Conservation (phyloP, 2,888 invertebrate species). For the Pollenia labialis region DNA sequence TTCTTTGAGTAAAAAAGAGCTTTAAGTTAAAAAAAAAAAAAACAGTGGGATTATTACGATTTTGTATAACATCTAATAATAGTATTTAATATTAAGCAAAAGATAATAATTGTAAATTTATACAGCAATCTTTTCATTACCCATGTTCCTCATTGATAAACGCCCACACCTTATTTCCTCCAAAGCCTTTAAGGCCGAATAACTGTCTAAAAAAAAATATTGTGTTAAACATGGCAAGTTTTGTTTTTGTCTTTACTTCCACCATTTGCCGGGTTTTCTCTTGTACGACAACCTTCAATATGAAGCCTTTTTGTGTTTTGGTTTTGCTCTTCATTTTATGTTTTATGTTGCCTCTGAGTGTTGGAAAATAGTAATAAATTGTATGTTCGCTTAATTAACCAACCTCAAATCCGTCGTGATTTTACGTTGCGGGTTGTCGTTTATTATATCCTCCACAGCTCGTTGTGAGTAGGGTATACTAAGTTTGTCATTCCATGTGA, state of each 20-base stretch:
- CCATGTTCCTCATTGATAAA: background rate
- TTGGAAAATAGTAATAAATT: constrained; percentile 56
- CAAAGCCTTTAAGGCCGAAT: background rate
- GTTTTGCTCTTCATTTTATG: background rate
- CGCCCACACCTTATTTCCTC: background rate
- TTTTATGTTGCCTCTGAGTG: constrained; percentile 34
- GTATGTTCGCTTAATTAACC: constrained; percentile 73
- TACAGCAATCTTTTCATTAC: background rate
- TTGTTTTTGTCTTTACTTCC: background rate
- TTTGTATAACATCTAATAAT: no score
- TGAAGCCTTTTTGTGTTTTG: background rate
- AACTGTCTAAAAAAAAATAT: background rate
- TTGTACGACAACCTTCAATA: background rate
- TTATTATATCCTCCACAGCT: background rate
- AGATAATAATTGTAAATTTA: background rate
- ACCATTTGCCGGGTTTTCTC: no score
- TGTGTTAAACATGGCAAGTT: background rate
- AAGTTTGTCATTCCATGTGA: no score
- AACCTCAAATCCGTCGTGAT: constrained; percentile 75
- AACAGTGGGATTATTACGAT: no score
- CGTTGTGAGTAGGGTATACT: no score
- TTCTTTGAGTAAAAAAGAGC: no score
- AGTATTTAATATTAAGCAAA: no score
- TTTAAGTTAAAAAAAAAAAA: no score
- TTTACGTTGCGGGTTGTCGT: constrained; percentile 54